A percentile compares a stretch with the other conserved stretches of the same genome.
These are phyloP conservation scores for Diadumene lineata DNA, from an alignment of 92 coral and sea anemone species.

Conservation along the genomic window DNA sequence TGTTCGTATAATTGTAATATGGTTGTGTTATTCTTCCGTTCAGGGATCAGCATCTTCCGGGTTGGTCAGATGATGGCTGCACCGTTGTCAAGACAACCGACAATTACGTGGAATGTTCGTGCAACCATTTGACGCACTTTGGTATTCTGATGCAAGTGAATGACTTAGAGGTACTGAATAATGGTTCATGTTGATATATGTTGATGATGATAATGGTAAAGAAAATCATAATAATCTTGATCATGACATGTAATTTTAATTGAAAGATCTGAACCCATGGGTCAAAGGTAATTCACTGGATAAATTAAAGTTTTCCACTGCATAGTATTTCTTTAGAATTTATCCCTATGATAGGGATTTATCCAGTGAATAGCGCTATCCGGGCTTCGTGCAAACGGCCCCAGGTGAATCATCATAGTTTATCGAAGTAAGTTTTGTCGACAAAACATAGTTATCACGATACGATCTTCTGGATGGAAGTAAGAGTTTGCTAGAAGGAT, in stretches of 20 bases:
- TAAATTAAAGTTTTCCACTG: too few species aligned
- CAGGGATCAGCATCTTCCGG: background rate
- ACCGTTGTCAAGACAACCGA: slow-evolving; percentile 1
- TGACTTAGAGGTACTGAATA: background rate
- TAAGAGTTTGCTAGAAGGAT: too few species aligned
- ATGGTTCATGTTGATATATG: background rate
- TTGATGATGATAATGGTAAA: background rate
- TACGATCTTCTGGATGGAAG: too few species aligned
- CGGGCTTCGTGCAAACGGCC: too few species aligned
- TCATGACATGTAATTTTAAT: background rate
- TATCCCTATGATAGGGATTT: too few species aligned
- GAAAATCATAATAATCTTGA: background rate
- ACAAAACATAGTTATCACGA: too few species aligned
- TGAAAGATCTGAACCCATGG: background rate
- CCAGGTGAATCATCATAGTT: too few species aligned
- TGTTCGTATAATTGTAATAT: background rate
- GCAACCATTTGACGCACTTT: slow-evolving; percentile 33
- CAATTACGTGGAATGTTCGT: slow-evolving; percentile 18
- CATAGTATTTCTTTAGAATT: too few species aligned
- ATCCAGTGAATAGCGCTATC: too few species aligned
- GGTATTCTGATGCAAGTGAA: slow-evolving; percentile 24
- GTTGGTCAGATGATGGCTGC: slow-evolving; percentile 25
- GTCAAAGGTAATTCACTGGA: too few species aligned
- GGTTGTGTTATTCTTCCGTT: background rate
- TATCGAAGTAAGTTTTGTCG: too few species aligned